Base-by-base conservation (phyloP, 2,797 vertebrate species). In the Macropodus opercularis region DNA sequence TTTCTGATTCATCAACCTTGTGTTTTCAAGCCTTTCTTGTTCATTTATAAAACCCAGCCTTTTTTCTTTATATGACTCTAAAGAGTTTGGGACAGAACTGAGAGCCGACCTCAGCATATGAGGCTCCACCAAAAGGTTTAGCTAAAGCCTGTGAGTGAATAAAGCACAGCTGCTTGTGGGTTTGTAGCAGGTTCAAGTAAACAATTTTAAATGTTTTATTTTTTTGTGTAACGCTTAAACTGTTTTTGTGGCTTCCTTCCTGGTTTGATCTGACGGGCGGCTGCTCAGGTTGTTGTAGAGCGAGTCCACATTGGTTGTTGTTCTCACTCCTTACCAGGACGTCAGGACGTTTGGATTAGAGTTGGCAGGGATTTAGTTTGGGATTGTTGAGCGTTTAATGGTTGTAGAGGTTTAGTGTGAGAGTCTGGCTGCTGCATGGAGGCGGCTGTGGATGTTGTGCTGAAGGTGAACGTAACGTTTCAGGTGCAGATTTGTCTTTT, bases 371-470 rank as follows among this genome's bases (percentile, higher is more conserved):
- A 34, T 35, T n/a, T n/a, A n/a, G n/a, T n/a, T n/a, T n/a, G n/a
- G n/a, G n/a, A n/a, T n/a, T 4, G 12, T 32, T 13, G 13, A 10
- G 13, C 12, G 3, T 32, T 29, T 29, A 29, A 2, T 27, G 2
- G 6, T 27, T 27, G 6, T 27, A 7, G 26, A 27, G 26, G 26
- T n/a, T n/a, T n/a, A n/a, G n/a, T n/a, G n/a, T n/a, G n/a, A n/a
- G n/a, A n/a, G n/a, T n/a, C n/a, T 76, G 70, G 35, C 5, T 66
- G 51, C 6, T 47, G 61, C 6, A 42, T 21, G 41, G 62, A 74
- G 56, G 4, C 75, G 27, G 38, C 31, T 38, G 52, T 36, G 81
- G 72, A 82, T 14, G 83, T 81, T 13, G 50, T 38, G 5, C 29
- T 0, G 55, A 72, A 24, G 44, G 3, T 54, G 9, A 47, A 52